phyloP scores from a whole-genome alignment of 2,888 invertebrate genomes.

The Euphydryas editha region DNA sequence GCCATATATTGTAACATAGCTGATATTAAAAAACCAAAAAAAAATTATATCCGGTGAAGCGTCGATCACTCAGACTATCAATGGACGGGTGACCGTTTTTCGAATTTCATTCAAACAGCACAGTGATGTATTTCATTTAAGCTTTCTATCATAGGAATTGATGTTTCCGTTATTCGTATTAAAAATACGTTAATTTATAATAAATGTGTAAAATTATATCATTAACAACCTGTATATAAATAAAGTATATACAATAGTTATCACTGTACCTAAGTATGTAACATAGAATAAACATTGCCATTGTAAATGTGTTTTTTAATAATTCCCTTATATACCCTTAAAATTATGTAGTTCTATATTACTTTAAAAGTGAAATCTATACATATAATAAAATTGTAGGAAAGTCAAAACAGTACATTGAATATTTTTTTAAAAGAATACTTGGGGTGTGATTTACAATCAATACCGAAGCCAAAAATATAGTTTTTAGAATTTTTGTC shows the following conservation, averaged over 20 bases:
- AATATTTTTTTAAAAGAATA: too few species aligned
- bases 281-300: constrained; percentile 33
- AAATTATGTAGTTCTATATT: too few species aligned
- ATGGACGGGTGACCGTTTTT: constrained; percentile 25
- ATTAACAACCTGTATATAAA: constrained; percentile 36
- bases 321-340: neutral
- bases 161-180: constrained; percentile 24
- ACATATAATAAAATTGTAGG: too few species aligned
- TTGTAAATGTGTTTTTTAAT: constrained; percentile 25
- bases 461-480: too few species aligned
- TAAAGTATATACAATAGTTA: constrained; percentile 33
- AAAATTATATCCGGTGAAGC: constrained; percentile 11
- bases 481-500: too few species aligned
- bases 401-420: too few species aligned
- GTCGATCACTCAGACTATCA: constrained; percentile 11
- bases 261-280: constrained; percentile 35
- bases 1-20: constrained; percentile 55
- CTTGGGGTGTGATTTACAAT: too few species aligned
- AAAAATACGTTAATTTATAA: constrained; percentile 25
- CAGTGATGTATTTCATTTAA: constrained; percentile 6
- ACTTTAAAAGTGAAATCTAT: too few species aligned
- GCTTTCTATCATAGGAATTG: constrained; percentile 20
- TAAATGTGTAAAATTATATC: constrained; percentile 21
- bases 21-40: constrained; percentile 6
- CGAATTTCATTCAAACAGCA: constrained; percentile 3